Evolutionary conservation across 2,113 vertebrate genomes (phyloP).

Genomic region (Osmerus mordax): DNA sequence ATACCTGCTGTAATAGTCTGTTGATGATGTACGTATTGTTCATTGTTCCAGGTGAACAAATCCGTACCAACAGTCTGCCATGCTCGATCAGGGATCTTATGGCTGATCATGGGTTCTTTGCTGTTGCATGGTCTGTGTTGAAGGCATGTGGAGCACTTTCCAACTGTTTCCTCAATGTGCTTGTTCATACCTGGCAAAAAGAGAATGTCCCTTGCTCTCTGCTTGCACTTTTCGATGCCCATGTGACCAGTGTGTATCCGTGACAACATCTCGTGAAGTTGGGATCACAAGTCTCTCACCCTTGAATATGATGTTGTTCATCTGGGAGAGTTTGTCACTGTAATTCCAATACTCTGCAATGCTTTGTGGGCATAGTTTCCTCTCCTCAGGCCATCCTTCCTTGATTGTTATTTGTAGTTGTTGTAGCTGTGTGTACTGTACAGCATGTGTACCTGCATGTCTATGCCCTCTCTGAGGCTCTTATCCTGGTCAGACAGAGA

Average conservation of each 20-base stretch:
- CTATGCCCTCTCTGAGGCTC: no score
- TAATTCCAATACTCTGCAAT: conserved; percentile 26
- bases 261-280: conserved; percentile 1
- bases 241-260: neutral
- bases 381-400: neutral
- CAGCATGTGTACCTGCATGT: no score
- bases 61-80: neutral
- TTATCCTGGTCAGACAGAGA: no score
- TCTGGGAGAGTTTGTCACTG: conserved; percentile 9
- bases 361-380: conserved; percentile 16
- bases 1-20: neutral
- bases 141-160: neutral
- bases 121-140: neutral
- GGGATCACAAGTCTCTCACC: conserved; percentile 31
- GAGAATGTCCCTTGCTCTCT: neutral
- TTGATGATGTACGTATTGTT: neutral
- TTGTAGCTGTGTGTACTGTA: no score
- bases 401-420: no score
- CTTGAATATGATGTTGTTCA: conserved; percentile 23
- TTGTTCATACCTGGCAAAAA: no score
- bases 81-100: neutral
- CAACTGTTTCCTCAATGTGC: neutral
- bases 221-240: conserved; percentile 17
- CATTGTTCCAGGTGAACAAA: neutral
- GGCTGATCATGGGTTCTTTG: conserved; percentile 14